Conservation (phyloP, 2,888 invertebrate genomes). For the Papilio demoleus region DNA sequence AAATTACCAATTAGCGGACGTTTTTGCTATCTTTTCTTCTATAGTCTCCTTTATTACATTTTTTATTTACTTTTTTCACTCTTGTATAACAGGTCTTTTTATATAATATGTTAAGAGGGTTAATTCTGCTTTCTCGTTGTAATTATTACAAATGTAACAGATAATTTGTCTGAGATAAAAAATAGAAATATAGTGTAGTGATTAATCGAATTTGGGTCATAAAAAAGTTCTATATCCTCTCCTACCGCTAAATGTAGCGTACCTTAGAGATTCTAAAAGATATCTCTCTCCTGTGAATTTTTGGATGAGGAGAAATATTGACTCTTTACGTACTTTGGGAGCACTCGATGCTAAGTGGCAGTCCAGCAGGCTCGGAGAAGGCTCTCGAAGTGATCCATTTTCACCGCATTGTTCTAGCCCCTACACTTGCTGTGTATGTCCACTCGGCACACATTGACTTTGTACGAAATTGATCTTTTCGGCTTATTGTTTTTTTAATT, state of each 20-base stretch:
- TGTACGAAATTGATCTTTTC: not conserved
- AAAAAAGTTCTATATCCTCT: no score
- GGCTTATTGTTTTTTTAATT: no score
- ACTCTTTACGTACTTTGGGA: not conserved
- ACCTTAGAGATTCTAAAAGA: no score
- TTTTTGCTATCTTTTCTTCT: no score
- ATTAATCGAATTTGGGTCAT: no score
- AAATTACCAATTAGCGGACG: not conserved
- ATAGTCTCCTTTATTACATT: not conserved
- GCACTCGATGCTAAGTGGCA: conserved; percentile 28
- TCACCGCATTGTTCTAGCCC: conserved; percentile 26
- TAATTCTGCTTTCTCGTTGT: no score
- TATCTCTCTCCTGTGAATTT: not conserved
- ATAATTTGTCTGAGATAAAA: no score
- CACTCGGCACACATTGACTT: not conserved
- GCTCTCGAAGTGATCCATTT: conserved; percentile 39
- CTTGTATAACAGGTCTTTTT: no score
- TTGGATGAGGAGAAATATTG: conserved; percentile 28
- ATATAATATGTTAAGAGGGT: no score
- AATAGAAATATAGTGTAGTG: no score
- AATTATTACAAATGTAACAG: no score
- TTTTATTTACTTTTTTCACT: not conserved
- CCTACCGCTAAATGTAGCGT: no score
- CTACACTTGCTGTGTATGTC: conserved; percentile 2
- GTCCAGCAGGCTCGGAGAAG: conserved; percentile 8